phyloP scores from a whole-genome alignment of 2,113 vertebrate species.

The Entomyzon cyanotis region DNA sequence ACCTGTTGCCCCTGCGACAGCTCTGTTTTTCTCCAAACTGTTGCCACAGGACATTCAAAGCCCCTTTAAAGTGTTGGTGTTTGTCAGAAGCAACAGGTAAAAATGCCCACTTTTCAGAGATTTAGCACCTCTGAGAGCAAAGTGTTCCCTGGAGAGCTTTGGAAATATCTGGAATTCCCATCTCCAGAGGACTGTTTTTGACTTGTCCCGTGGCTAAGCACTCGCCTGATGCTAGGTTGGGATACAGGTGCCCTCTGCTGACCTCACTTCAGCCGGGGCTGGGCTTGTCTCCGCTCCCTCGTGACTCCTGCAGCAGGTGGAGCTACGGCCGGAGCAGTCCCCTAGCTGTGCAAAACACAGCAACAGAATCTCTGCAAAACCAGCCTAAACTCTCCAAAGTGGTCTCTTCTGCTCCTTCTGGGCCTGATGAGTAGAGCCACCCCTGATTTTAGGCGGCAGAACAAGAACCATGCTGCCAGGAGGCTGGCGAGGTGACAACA shows the following conservation, averaged over 20 bases:
- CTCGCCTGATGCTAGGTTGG: accelerated
- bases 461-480: not conserved
- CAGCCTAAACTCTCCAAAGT: not conserved
- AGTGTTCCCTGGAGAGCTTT: not conserved
- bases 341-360: not conserved
- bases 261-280: accelerated
- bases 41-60: not conserved
- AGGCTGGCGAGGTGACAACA: accelerated
- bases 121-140: not conserved
- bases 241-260: not conserved
- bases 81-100: not conserved
- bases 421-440: not conserved
- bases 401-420: not conserved
- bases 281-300: not conserved
- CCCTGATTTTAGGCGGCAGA: not conserved
- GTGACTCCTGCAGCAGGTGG: not conserved
- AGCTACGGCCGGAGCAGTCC: not conserved
- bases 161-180: not conserved
- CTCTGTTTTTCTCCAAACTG: accelerated
- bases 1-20: accelerated
- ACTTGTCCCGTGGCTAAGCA: accelerated
- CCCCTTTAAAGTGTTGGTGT: not conserved
- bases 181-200: not conserved
- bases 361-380: not conserved
- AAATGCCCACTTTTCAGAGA: not conserved